Base-by-base conservation (phyloP, 2,113 vertebrate genomes). In the Gymnarchus niloticus region DNA sequence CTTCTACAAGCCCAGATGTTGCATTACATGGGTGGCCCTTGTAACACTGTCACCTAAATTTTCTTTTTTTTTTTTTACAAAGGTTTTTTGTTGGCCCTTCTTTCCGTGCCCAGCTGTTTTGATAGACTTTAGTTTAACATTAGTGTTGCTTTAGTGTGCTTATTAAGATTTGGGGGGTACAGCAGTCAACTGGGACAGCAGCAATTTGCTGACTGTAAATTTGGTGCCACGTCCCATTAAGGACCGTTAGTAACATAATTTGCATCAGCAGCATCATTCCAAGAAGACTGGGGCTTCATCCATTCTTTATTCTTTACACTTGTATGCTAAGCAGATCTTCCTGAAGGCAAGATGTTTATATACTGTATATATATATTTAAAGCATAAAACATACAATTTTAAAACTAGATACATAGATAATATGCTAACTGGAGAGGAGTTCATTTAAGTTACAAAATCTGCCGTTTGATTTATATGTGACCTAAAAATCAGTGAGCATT, bases 361-460 rank as follows among this genome's bases (percentile, higher is more conserved):
- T 46, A 59, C 41, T 7, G 6, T 23, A 87, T 78, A 83, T 87
- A 87, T 6, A 6, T 54, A 7, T 6, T 54, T 54, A 54, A 6
- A 48, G 19, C 44, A 78, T 9, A 23, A 77, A 78, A 78, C 19
- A 1, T 10, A 46, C 37, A 78, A 78, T 21, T 78, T 23, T 78
- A 19, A 46, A 78, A n/a, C 41, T 46, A 21, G 44, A 78, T 48
- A 48, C 23, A 23, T 37, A n/a, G 76, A 78, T 48, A n/a, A n/a
- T 48, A 7, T 48, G 6, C 44, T 44, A n/a, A 93, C 88, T 61
- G 85, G 87, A 89, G 87, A 89, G 87, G 83, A 89, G 92, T 92
- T 92, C 88, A 94, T 93, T 94, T 93, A 91, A 91, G 93, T 93
- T 93, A 91, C 90, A 91, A n/a, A 90, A 91, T 88, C 90, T 90